Conservation (phyloP, 2,888 invertebrate genomes). For the Phalangium opilio region DNA sequence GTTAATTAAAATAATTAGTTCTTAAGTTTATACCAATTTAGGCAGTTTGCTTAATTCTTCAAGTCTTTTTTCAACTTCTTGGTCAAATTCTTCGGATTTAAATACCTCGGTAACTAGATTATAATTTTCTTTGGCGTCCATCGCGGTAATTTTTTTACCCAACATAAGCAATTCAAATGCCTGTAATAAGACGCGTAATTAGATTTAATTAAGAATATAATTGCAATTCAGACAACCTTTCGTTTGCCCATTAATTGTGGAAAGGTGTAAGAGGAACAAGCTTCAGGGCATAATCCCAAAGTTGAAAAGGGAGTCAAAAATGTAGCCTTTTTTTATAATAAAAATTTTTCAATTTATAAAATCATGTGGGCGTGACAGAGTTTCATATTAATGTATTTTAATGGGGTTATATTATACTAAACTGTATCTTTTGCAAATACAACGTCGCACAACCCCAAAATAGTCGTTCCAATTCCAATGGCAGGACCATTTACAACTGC, state of each 20-base stretch:
- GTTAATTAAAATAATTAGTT: too few species aligned
- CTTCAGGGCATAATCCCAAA: constrained; percentile 75
- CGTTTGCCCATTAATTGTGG: constrained; percentile 66
- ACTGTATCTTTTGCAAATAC: constrained; percentile 71
- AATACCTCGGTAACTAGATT: constrained; percentile 67
- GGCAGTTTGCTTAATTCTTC: too few species aligned
- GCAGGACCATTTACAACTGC: constrained; percentile 87
- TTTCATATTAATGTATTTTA: too few species aligned
- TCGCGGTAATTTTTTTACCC: constrained; percentile 57
- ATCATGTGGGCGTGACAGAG: too few species aligned
- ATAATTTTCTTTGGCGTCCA: constrained; percentile 52
- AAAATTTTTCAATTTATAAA: too few species aligned
- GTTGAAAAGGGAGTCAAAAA: constrained; percentile 75
- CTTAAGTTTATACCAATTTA: too few species aligned
- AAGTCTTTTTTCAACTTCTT: constrained; percentile 39
- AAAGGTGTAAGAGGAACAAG: constrained; percentile 70
- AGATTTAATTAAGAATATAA: neutral
- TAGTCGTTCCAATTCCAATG: constrained; percentile 75
- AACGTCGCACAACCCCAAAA: constrained; percentile 67
- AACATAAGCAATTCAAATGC: constrained; percentile 44
- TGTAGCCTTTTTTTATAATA: constrained; percentile 67
- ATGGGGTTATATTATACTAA: too few species aligned
- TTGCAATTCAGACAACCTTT: constrained; percentile 39
- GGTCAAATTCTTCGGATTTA: constrained; percentile 44
- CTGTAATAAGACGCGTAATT: constrained; percentile 23